Conservation (phyloP, 2,113 vertebrate genomes). For the Dryoscopus gambensis region DNA sequence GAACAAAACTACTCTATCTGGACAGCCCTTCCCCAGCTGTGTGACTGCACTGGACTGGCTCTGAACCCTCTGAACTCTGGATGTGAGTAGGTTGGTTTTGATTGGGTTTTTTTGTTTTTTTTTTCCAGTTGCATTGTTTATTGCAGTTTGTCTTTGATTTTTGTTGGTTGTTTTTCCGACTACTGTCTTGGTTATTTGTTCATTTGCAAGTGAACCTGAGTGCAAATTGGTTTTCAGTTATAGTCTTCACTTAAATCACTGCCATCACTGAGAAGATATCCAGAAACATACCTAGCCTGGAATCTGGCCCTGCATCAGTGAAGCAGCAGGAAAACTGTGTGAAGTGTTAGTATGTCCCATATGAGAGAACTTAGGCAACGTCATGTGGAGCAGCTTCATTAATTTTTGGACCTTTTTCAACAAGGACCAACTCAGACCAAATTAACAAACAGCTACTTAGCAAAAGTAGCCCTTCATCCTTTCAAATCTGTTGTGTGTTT, state of each 20-base stretch:
- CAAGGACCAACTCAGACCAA: not conserved
- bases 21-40: not conserved
- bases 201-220: not conserved
- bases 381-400: not conserved
- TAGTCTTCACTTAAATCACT: not conserved
- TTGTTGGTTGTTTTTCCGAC: rapidly evolving
- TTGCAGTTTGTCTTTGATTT: not conserved
- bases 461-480: not conserved
- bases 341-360: not conserved
- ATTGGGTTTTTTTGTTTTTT: not conserved
- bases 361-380: not conserved
- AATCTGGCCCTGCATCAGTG: not conserved
- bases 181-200: not conserved
- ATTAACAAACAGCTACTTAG: not conserved
- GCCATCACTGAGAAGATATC: not conserved
- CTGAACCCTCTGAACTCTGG: not conserved
- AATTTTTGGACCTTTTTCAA: not conserved
- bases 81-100: not conserved
- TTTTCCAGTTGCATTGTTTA: rapidly evolving
- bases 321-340: not conserved
- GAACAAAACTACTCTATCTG: not conserved
- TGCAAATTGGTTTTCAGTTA: not conserved
- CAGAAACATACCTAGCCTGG: not conserved
- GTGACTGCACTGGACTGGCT: not conserved
- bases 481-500: not conserved